phyloP scores from a whole-genome alignment of 2,797 vertebrate species.

The Petrocephalus schoutedeni region DNA sequence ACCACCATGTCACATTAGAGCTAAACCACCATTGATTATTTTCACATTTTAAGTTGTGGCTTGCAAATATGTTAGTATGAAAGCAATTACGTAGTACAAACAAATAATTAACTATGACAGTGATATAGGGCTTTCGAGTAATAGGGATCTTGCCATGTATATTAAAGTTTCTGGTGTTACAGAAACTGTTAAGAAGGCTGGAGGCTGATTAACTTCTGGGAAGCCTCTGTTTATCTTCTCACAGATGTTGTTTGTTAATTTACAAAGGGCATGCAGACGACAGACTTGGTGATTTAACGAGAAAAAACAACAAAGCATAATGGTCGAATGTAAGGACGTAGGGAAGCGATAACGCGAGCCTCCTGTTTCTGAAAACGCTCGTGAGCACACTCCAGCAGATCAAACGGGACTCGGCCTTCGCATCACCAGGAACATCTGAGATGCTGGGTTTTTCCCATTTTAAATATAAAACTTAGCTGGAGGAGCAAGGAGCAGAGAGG shows the following conservation, averaged over 20 bases:
- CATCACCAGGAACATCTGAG: neutral
- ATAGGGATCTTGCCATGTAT: neutral
- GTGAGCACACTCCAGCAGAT: neutral
- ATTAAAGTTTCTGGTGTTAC: neutral
- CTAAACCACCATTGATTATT: neutral
- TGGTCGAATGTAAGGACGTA: neutral
- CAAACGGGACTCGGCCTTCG: neutral
- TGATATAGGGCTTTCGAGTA: neutral
- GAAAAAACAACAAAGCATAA: neutral
- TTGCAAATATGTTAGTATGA: neutral
- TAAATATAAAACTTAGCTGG: neutral
- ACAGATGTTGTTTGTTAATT: neutral
- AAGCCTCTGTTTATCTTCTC: neutral
- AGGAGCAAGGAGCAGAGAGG: neutral
- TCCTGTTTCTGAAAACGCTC: too few relatives aligned
- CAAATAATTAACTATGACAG: neutral
- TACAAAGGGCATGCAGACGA: neutral
- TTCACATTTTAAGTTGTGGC: neutral
- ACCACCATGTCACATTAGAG: too few relatives aligned
- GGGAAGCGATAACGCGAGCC: too few relatives aligned
- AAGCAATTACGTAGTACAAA: neutral
- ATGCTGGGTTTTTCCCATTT: neutral
- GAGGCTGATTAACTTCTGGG: neutral
- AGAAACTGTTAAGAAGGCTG: neutral
- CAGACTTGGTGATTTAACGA: neutral